Percentiles rank a stretch among this genome's conserved stretches.
Evolutionary conservation across 2,888 invertebrate species (phyloP).

Genomic region (Volucella zonaria): DNA sequence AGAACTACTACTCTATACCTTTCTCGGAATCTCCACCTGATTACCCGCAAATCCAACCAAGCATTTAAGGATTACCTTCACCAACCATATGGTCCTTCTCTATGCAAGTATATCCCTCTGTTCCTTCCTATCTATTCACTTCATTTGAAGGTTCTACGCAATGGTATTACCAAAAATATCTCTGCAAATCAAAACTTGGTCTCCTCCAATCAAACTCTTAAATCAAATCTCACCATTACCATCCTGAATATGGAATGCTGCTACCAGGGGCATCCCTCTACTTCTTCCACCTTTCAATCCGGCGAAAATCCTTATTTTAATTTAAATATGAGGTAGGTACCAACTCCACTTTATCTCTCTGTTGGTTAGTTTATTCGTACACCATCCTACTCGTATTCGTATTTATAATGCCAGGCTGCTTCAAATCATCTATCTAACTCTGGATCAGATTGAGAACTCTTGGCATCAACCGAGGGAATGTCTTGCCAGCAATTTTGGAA

Average conservation of each 20-base stretch:
- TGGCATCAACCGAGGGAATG: neutral
- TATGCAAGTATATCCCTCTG: too few species aligned
- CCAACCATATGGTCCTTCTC: too few species aligned
- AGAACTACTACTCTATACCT: too few species aligned
- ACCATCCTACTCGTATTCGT: neutral
- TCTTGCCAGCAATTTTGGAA: constrained; percentile 42
- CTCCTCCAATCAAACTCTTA: constrained; percentile 8
- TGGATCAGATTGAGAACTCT: neutral
- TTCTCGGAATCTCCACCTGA: too few species aligned
- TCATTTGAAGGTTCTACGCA: too few species aligned
- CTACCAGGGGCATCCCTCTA: too few species aligned
- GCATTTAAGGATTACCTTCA: too few species aligned
- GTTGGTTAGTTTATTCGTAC: neutral
- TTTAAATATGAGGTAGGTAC: constrained; percentile 21
- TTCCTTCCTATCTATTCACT: too few species aligned
- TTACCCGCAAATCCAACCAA: too few species aligned
- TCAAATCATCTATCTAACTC: too few species aligned
- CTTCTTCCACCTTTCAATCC: constrained; percentile 15
- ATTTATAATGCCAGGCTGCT: too few species aligned
- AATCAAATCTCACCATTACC: constrained; percentile 34
- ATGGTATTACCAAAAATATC: constrained; percentile 4
- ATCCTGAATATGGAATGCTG: neutral
- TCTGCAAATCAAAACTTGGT: constrained; percentile 8
- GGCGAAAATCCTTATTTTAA: constrained; percentile 49
- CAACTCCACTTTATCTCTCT: neutral